These are phyloP conservation scores for Sebastes ruberrimus DNA, from an alignment of 2,797 vertebrate genomes.

Conservation along the genomic window DNA sequence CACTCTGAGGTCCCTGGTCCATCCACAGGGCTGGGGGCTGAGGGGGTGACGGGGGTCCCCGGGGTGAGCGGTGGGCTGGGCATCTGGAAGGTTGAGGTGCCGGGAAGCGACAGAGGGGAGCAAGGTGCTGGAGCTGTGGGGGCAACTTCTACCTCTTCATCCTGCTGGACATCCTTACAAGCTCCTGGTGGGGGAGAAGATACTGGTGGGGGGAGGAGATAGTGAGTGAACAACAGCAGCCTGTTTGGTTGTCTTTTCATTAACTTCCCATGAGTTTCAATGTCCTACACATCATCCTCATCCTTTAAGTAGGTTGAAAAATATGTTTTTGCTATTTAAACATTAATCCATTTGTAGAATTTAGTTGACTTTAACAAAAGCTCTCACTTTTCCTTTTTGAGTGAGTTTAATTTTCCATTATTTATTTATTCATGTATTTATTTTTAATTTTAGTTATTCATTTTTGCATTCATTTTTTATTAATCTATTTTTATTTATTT, in stretches of 20 bases:
- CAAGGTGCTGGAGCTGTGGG: slow-evolving; percentile 3
- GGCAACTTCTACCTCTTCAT: slow-evolving; percentile 15
- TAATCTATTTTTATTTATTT: no score
- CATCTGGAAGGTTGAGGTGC: slow-evolving; percentile 22
- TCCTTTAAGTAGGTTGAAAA: neutral
- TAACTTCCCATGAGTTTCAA: neutral
- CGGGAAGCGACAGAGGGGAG: slow-evolving; percentile 31
- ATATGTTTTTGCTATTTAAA: neutral
- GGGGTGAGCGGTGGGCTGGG: slow-evolving; percentile 47
- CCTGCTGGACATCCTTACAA: slow-evolving; percentile 41
- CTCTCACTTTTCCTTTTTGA: neutral
- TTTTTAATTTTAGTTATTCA: no score
- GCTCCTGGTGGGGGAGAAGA: slow-evolving; percentile 72
- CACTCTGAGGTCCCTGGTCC: slow-evolving; percentile 85
- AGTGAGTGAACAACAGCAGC: neutral
- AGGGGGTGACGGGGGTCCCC: slow-evolving; percentile 69
- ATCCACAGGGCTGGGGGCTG: slow-evolving; percentile 70
- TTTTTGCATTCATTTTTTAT: no score
- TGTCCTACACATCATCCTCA: neutral
- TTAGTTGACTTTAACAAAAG: neutral
- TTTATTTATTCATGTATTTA: no score
- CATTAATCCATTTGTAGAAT: neutral
- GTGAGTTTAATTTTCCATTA: no score
- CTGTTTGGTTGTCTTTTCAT: neutral
- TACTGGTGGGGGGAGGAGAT: slow-evolving; percentile 61